Conservation (phyloP, 1,140 invertebrate species). For the Thalassaphorura encarpata region DNA sequence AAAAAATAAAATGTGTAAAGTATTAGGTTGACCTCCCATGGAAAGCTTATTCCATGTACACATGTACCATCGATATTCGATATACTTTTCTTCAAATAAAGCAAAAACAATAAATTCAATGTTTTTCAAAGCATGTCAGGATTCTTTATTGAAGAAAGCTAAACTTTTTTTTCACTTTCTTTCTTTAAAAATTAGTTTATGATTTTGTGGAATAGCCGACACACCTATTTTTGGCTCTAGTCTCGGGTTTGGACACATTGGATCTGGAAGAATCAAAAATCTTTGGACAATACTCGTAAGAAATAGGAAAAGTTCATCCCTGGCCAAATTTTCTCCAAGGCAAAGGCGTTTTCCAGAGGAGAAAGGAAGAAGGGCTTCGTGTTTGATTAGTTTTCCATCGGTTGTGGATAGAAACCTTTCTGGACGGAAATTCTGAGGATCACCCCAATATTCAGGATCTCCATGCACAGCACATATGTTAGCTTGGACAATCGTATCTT, state of each 20-base stretch:
- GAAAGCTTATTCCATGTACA: no score
- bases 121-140: no score
- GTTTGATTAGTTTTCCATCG: not conserved
- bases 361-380: conserved; percentile 3
- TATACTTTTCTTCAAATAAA: no score
- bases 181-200: conserved; percentile 11
- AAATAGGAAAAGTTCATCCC: conserved; percentile 13
- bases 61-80: no score
- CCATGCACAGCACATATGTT: conserved; percentile 8
- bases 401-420: conserved; percentile 10
- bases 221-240: conserved; percentile 15
- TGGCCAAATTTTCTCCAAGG: not conserved
- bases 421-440: conserved; percentile 6
- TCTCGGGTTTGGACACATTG: not conserved
- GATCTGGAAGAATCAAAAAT: conserved; percentile 1
- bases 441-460: conserved; percentile 34
- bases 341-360: conserved; percentile 7
- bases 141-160: no score
- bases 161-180: not conserved
- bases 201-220: conserved; percentile 12
- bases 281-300: conserved; percentile 5
- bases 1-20: no score
- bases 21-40: no score
- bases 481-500: conserved; percentile 11
- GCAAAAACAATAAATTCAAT: no score